Conservation (phyloP, 64 coral and sea anemone species). For the Stylophora pistillata region DNA sequence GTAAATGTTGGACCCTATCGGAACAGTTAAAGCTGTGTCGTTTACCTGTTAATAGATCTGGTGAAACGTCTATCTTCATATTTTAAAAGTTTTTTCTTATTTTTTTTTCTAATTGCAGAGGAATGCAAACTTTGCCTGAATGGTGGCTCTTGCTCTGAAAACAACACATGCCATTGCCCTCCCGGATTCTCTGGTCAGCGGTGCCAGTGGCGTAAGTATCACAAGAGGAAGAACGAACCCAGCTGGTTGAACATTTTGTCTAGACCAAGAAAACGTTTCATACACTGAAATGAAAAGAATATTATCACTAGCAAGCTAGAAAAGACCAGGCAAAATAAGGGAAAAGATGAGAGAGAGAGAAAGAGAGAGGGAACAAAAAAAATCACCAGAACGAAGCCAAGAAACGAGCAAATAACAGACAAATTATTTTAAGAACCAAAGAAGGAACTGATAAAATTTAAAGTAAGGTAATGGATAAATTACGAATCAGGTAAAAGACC, state of each 20-base stretch:
- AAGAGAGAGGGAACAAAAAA: too few species aligned
- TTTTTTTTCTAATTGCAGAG: constrained; percentile 2
- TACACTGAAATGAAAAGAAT: not conserved
- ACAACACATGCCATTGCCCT: constrained; percentile 59
- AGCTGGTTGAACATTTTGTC: not conserved
- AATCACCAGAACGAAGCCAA: too few species aligned
- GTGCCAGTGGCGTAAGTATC: constrained; percentile 93
- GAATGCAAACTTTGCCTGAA: constrained; percentile 77
- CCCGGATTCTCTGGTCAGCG: constrained; percentile 76
- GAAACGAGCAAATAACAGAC: too few species aligned
- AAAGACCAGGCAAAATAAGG: too few species aligned
- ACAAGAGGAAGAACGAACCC: not conserved
- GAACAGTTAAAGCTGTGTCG: not conserved
- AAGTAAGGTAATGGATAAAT: too few species aligned
- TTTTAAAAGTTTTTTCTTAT: not conserved
- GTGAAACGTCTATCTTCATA: not conserved
- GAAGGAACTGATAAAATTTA: too few species aligned
- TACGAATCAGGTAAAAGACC: too few species aligned
- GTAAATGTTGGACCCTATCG: too few species aligned
- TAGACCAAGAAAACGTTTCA: not conserved
- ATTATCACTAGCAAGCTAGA: too few species aligned
- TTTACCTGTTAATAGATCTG: not conserved
- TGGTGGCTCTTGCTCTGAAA: constrained; percentile 69
- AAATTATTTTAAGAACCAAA: too few species aligned
- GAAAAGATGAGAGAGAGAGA: too few species aligned